These are phyloP conservation scores for Gonocerus acuteangulatus DNA, from an alignment of 2,888 invertebrate genomes.

Conservation along the genomic window DNA sequence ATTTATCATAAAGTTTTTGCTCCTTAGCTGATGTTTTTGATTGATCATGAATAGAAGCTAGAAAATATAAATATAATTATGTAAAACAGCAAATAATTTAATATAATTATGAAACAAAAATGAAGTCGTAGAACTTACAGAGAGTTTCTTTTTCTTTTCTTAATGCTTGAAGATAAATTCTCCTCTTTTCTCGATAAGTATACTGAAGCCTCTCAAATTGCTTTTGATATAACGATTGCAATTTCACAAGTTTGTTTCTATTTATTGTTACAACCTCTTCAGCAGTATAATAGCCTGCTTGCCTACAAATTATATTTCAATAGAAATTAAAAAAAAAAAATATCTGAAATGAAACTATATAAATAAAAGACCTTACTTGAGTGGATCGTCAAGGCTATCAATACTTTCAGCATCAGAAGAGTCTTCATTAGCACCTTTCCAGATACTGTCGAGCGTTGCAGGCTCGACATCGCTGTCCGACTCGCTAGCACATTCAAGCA, in stretches of 20 bases:
- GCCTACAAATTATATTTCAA: conserved; percentile 55
- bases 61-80: not conserved
- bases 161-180: conserved; percentile 63
- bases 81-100: not conserved
- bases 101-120: conserved; percentile 1
- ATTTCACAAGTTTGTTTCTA: conserved; percentile 61
- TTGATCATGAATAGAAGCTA: conserved; percentile 71
- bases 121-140: conserved; percentile 48
- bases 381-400: conserved; percentile 65
- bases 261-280: conserved; percentile 77
- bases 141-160: conserved; percentile 72
- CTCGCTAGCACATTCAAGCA: conserved; percentile 63
- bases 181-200: conserved; percentile 60
- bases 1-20: conserved; percentile 64
- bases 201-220: conserved; percentile 71
- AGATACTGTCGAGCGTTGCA: conserved; percentile 54
- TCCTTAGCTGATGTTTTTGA: conserved; percentile 60
- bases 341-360: no score
- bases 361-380: conserved; percentile 53
- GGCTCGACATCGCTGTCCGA: conserved; percentile 67
- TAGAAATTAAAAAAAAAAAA: no score
- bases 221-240: conserved; percentile 74
- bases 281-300: conserved; percentile 79
- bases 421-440: conserved; percentile 55
- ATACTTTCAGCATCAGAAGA: conserved; percentile 70